Conservation (phyloP, 2,797 vertebrate species). For the Limosa lapponica region DNA sequence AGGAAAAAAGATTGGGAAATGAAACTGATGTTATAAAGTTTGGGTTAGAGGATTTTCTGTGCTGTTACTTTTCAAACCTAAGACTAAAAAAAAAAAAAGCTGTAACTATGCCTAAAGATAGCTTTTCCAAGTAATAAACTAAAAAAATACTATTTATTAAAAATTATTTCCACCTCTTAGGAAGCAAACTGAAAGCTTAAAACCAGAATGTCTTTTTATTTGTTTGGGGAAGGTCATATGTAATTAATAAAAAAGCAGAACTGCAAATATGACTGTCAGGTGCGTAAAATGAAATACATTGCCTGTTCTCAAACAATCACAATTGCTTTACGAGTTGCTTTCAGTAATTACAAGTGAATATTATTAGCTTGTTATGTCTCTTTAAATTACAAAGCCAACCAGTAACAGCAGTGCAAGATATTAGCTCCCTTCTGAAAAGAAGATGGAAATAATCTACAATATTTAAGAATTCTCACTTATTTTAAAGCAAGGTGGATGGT, state of each 20-base stretch:
- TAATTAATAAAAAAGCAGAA: not conserved
- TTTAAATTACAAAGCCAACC: not conserved
- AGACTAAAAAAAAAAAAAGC: not conserved
- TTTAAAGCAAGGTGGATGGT: not conserved
- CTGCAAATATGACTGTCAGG: not conserved
- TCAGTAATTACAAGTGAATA: not conserved
- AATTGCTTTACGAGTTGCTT: not conserved
- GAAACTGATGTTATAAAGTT: fast-evolving
- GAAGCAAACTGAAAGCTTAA: not conserved
- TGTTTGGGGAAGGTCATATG: not conserved
- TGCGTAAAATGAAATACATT: not conserved
- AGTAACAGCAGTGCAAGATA: not conserved
- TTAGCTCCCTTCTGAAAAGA: not conserved
- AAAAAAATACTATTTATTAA: not conserved
- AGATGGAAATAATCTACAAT: not conserved
- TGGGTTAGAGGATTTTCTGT: not conserved
- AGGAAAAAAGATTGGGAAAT: not conserved
- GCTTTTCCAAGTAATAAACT: not conserved
- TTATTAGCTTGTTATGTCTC: not conserved
- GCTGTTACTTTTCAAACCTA: not conserved
- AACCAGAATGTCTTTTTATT: not conserved
- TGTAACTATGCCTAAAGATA: not conserved
- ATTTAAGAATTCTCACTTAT: not conserved
- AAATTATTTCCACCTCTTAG: not conserved
- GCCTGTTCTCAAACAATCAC: not conserved